Evolutionary conservation across 2,888 invertebrate species (phyloP), one percentile per base, ranked within the genome.

Genomic region (Tolmerus cingulatus): DNA sequence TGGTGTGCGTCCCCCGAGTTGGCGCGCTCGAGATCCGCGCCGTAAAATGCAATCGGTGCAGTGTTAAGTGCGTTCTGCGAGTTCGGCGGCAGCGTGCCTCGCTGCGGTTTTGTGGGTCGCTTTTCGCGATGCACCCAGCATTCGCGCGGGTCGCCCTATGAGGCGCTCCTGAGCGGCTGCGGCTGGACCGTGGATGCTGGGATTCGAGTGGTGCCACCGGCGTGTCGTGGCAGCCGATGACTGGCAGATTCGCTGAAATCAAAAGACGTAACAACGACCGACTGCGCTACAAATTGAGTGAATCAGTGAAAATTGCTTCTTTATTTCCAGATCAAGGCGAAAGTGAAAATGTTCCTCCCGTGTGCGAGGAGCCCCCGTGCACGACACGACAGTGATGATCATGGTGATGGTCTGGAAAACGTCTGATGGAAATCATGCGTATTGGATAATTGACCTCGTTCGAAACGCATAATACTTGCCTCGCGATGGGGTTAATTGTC

Each of bases 301-400:
- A 84, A 84, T 84, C 84, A 84, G 84, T 84, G 84, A 84, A 84
- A 84, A 84, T 84, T 84, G 84, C 76, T 86, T 86, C 76, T 86
- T 86, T 76, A 76, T 76, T 86, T 86, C 76, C 86, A 55, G 77
- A 86, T 86, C 86, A 86, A 86, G 86, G 86, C 86, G 77, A 86
- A 86, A 86, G 77, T 86, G 76, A 51, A 77, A 86, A 86, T 86
- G 37, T 84, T 84, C 66, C 66, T 84, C 66, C 66, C 66, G 66
- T 66, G 66, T 66, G 66, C 84, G 66, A 40, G 40, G 74, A 66
- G 40, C 14, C 79, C 37, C 40, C 34, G 23, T n/a, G 66, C 66
- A 66, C 23, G 23, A 16, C 43, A 46, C 43, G 43, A 46, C 43
- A 46, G 4, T 46, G 43, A 46, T 46, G 43, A 46, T 46, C 43